Conservation (phyloP, 2,888 invertebrate genomes). For the Ptychoptera contaminata region DNA sequence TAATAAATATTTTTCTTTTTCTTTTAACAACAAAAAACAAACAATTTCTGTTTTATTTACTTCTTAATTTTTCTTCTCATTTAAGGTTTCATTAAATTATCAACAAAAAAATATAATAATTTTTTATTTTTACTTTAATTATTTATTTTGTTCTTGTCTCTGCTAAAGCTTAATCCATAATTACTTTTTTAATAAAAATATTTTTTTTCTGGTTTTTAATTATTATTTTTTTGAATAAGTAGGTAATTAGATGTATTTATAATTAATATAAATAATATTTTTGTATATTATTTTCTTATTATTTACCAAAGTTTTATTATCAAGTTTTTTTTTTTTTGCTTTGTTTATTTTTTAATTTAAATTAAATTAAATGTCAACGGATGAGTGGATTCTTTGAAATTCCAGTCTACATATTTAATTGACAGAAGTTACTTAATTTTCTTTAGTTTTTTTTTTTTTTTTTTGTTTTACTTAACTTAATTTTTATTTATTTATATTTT, state of each 20-base stretch:
- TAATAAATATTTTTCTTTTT: too few species aligned
- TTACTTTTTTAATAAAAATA: too few species aligned
- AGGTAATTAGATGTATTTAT: slow-evolving; percentile 4
- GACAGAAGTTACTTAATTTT: slow-evolving; percentile 30
- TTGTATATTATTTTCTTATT: slow-evolving; percentile 12
- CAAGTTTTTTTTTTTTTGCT: slow-evolving; percentile 8
- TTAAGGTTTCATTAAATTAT: too few species aligned
- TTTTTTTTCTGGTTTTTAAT: too few species aligned
- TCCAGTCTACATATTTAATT: slow-evolving; percentile 32
- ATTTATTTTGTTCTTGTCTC: too few species aligned
- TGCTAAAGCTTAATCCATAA: too few species aligned
- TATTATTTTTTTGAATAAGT: too few species aligned
- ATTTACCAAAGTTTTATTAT: slow-evolving; percentile 11
- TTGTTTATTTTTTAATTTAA: slow-evolving; percentile 8
- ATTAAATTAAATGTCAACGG: slow-evolving; percentile 2
- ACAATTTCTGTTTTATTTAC: too few species aligned
- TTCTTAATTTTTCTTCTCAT: too few species aligned
- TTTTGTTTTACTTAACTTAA: slow-evolving; percentile 4
- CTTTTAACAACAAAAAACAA: too few species aligned
- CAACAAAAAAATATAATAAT: too few species aligned
- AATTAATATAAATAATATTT: slow-evolving; percentile 8
- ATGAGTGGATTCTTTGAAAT: slow-evolving; percentile 15
- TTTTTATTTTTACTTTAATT: too few species aligned
- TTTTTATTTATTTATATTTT: background rate
- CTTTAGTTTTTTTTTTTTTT: slow-evolving; percentile 2